A percentile compares a stretch with the other conserved stretches of the same genome.
Evolutionary conservation across 1,140 invertebrate species (phyloP).

Genomic region (Drosophila kikkawai): DNA sequence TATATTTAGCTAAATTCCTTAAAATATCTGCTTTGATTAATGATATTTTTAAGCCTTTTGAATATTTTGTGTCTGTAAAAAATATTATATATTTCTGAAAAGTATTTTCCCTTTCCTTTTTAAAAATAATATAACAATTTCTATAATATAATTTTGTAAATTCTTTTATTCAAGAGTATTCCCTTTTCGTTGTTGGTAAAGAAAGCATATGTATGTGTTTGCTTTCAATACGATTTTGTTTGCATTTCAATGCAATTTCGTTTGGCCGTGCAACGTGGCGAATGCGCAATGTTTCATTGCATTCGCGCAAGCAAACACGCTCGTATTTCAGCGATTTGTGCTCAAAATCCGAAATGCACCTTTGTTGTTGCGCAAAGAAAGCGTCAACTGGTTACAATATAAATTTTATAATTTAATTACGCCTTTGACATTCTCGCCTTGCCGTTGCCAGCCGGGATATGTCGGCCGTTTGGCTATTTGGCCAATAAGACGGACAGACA

Average conservation of each 20-base stretch:
- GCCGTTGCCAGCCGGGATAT: slow-evolving; percentile 1
- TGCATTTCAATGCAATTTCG: slow-evolving; percentile 44
- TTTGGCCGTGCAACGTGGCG: slow-evolving; percentile 49
- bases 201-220: slow-evolving; percentile 21
- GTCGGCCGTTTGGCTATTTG: slow-evolving; percentile 46
- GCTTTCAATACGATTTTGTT: slow-evolving; percentile 31
- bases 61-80: not conserved
- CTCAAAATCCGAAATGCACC: slow-evolving; percentile 41
- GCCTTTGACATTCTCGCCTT: slow-evolving; percentile 30
- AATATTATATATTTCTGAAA: not conserved
- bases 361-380: slow-evolving; percentile 53
- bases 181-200: not conserved
- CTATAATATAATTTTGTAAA: not conserved
- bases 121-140: not conserved
- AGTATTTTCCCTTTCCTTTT: too few species aligned
- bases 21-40: not conserved
- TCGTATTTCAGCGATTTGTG: slow-evolving; percentile 18
- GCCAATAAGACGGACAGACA: slow-evolving; percentile 44
- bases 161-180: slow-evolving; percentile 3
- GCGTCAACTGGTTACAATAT: slow-evolving; percentile 50
- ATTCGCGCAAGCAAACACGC: slow-evolving; percentile 12
- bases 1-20: not conserved
- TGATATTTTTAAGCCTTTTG: not conserved
- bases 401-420: slow-evolving; percentile 73
- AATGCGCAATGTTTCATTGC: slow-evolving; percentile 62